Percentiles rank a stretch among this genome's conserved stretches.
These are phyloP conservation scores for Acrocyrtus sp. DNA, from an alignment of 2,888 invertebrate species.

Conservation along the genomic window DNA sequence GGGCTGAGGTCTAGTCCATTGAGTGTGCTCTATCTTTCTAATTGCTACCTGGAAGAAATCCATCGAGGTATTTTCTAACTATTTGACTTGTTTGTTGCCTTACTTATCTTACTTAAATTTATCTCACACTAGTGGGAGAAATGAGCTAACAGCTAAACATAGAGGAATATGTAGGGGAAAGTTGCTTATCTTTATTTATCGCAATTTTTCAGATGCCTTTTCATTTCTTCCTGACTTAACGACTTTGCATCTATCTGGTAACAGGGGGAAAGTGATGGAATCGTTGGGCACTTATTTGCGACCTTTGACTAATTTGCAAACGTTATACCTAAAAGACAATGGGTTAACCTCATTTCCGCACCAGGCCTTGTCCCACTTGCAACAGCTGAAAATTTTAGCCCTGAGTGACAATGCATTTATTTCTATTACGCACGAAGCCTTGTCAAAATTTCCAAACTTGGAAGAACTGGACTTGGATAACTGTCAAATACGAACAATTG, in stretches of 20 bases:
- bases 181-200: no score
- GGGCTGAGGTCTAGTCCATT: constrained; percentile 50
- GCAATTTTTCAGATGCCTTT: constrained; percentile 51
- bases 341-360: constrained; percentile 37
- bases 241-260: constrained; percentile 46
- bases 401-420: constrained; percentile 45
- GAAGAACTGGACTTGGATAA: constrained; percentile 41
- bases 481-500: constrained; percentile 40
- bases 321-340: constrained; percentile 30
- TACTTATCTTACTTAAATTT: background rate
- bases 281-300: background rate
- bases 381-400: constrained; percentile 30
- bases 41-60: constrained; percentile 44
- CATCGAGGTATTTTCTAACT: constrained; percentile 45
- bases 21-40: constrained; percentile 26
- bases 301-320: background rate
- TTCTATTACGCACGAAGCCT: constrained; percentile 4
- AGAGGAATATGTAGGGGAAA: no score
- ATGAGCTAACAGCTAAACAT: no score
- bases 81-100: background rate
- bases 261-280: background rate
- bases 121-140: no score
- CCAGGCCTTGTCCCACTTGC: constrained; percentile 16
- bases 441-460: constrained; percentile 42
- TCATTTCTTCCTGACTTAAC: constrained; percentile 26